Evolutionary conservation across 2,113 vertebrate genomes (phyloP).

Genomic region (Cepphus grylle): DNA sequence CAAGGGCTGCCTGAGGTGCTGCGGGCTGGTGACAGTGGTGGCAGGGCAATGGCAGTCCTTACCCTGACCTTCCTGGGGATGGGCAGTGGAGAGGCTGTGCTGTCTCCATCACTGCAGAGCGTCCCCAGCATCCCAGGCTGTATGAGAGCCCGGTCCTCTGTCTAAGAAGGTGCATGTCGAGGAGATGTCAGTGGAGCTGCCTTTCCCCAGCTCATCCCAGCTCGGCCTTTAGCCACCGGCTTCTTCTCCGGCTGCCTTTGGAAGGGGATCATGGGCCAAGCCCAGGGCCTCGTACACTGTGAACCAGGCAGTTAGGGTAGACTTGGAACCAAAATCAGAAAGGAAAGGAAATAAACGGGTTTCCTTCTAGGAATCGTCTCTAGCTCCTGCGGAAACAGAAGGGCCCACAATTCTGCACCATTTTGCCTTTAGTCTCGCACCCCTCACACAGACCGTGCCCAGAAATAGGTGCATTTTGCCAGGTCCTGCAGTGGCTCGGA

Average conservation of each 20-base stretch:
- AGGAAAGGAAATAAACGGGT: background rate
- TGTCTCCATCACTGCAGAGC: background rate
- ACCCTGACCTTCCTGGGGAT: accelerated
- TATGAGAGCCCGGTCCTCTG: background rate
- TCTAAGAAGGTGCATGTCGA: accelerated
- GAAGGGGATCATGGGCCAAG: conserved; percentile 8
- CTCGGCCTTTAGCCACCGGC: background rate
- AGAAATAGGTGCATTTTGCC: background rate
- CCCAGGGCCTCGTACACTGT: background rate
- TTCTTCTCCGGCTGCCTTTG: background rate
- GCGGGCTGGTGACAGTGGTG: background rate
- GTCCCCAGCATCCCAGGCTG: background rate
- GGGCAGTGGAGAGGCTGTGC: background rate
- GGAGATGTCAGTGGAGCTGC: background rate
- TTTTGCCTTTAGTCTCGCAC: conserved; percentile 59
- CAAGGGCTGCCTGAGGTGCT: background rate
- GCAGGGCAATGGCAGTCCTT: background rate
- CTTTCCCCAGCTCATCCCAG: background rate
- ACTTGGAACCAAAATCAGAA: conserved; percentile 14
- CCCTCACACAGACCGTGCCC: background rate
- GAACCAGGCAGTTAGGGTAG: conserved; percentile 24
- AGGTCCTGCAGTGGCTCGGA: background rate
- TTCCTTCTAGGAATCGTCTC: background rate
- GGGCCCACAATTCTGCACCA: conserved; percentile 37
- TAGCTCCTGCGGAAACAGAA: conserved; percentile 14